phyloP scores from a whole-genome alignment of 2,113 vertebrate species.

The human (Homo sapiens) region GRCh38 chr5:135461001-135461500 shows the following conservation, averaged over 20 bases:
- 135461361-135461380: not conserved
- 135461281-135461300: not conserved
- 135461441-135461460: conserved; percentile 32
- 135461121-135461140: not conserved
- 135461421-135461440: not conserved
- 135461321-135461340: not conserved
- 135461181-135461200: not conserved
- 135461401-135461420: not conserved
- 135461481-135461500: conserved; percentile 61
- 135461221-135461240: not conserved
- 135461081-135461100: not conserved
- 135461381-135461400: not conserved
- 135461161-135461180: not conserved
- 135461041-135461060: not conserved
- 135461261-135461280: not conserved
- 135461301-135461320: rapidly evolving
- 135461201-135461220: not conserved
- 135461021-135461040: not conserved
- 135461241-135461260: not conserved
- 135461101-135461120: not conserved
- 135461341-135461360: not conserved
- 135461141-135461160: not conserved
- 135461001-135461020: not conserved
- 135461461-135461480: not conserved
- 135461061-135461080: not conserved